Evolutionary conservation across 1,140 invertebrate genomes (phyloP), one percentile per base, ranked within the genome.

Genomic region (Sarcophaga peregrina): DNA sequence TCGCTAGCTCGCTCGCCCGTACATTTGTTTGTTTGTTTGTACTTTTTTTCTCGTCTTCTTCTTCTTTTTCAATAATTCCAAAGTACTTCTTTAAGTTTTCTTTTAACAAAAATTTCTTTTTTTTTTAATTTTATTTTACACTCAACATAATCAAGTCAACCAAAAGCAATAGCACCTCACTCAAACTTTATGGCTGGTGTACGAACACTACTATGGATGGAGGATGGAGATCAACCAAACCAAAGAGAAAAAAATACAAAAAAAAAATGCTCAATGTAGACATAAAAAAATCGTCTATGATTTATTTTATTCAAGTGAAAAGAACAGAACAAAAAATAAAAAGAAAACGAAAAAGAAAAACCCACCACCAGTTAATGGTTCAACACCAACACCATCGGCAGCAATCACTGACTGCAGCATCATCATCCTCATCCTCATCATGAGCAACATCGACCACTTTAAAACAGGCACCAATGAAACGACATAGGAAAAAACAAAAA

Each of bases 361-460:
- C 25, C 25, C 25, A 37, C 62, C 62, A 68, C 62, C 20, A 68
- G 62, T 68, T 68, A 68, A 68, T 68, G 62, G 62, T 25, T 68
- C 62, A 68, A 68, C 62, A 68, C 62, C 62, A 68, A 68, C 62
- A 68, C 62, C 62, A 68, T 68, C 62, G 62, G 62, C 62, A 68
- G 62, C 62, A 68, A 68, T 68, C 62, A 68, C 62, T 68, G 62
- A 37, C 25, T 37, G 25, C 25, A 37, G 25, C 25, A 37, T 37
- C 62, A 68, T 68, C 50, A 52, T 52, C 8, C 9, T 10, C 50
- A 13, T 52, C 50, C 9, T 52, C 50, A 52, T 52, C 62, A 37
- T 37, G 25, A 37, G 25, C 25, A 37, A 4, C 25, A 68, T 68
- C 62, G 62, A 20, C 62, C 62, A 68, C 62, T 68, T 68, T 68